A percentile compares a stretch with the other conserved stretches of the same genome.
Conservation (phyloP, 2,888 invertebrate species). For the Aleiodes leptofemur region DNA sequence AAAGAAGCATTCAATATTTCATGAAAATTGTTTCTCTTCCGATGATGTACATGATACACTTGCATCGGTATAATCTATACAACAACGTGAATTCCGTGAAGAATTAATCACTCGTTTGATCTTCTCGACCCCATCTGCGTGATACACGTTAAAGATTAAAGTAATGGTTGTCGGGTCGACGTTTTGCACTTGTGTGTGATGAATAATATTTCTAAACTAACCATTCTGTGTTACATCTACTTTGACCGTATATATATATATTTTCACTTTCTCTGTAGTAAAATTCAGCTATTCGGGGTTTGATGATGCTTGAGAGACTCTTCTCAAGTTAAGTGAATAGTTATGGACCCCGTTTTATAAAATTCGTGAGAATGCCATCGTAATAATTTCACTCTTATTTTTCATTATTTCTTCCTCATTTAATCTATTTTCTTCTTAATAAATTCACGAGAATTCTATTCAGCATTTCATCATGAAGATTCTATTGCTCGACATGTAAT, state of each 20-base stretch:
- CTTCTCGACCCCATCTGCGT: constrained; percentile 53
- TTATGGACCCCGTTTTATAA: constrained; percentile 32
- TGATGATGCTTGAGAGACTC: constrained; percentile 42
- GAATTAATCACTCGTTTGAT: constrained; percentile 59
- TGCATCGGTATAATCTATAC: constrained; percentile 27
- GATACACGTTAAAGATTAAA: constrained; percentile 57
- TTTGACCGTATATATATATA: constrained; percentile 26
- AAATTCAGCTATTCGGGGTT: constrained; percentile 10
- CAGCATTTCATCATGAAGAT: constrained; percentile 47
- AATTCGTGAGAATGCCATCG: constrained; percentile 54
- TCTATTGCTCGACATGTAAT: constrained; percentile 54
- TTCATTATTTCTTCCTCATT: neutral
- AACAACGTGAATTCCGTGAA: constrained; percentile 52
- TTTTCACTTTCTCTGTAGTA: constrained; percentile 54
- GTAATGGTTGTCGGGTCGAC: constrained; percentile 56
- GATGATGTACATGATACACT: constrained; percentile 24
- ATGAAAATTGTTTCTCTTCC: neutral
- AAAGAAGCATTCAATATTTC: neutral
- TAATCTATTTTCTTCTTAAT: neutral
- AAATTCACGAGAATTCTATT: constrained; percentile 35
- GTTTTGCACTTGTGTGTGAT: constrained; percentile 44
- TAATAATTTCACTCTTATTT: constrained; percentile 33
- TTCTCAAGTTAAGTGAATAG: constrained; percentile 10
- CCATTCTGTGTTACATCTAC: constrained; percentile 32
- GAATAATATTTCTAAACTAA: constrained; percentile 56